Evolutionary conservation across 2,113 vertebrate species (phyloP), one percentile per base, ranked within the genome.

Genomic region (Turnix velox): DNA sequence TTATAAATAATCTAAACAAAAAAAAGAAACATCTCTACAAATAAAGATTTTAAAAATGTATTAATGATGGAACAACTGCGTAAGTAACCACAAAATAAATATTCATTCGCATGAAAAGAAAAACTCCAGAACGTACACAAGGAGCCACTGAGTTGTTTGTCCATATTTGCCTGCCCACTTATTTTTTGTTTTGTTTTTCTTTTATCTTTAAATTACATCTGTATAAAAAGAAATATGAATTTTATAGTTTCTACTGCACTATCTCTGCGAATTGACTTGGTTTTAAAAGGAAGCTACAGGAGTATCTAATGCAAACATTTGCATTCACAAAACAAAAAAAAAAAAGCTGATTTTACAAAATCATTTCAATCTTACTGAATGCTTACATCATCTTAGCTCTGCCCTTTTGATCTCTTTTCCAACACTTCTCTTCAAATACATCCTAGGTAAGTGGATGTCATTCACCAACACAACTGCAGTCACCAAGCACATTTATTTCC

Each of bases 1-100:
- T 89, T 86, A 74, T 71, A 94, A 95, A 87, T 87, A 88, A 94
- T 74, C 84, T 31, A 93, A 94, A 84, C 45, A 89, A 94, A 94
- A 93, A 74, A 43, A 30, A 89, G 93, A 94, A 93, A 74, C 40
- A 30, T 22, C 68, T 87, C 79, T 45, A 55, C 20, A 0, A 94
- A 91, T 82, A 94, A 91, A 87, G 72, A 87, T 83, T 95, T 96
- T 95, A 62, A 9, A 91, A 93, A 80, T 58, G 23, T 49, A 74
- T 87, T 94, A 77, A 87, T 95, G 84, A 87, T 59, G 43, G 65
- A 87, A 81, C 75, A 94, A 74, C 79, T 94, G 76, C 86, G 27
- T 61, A 78, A 94, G 73, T 48, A 85, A 83, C 54, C 35, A 59
- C 57, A 65, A 66, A 83, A 88, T 63, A 93, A 86, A 86, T 54